Percentiles rank a stretch among this genome's conserved stretches.
Conservation (phyloP, 2,888 invertebrate genomes). For the Acanthacorydalis orientalis region DNA sequence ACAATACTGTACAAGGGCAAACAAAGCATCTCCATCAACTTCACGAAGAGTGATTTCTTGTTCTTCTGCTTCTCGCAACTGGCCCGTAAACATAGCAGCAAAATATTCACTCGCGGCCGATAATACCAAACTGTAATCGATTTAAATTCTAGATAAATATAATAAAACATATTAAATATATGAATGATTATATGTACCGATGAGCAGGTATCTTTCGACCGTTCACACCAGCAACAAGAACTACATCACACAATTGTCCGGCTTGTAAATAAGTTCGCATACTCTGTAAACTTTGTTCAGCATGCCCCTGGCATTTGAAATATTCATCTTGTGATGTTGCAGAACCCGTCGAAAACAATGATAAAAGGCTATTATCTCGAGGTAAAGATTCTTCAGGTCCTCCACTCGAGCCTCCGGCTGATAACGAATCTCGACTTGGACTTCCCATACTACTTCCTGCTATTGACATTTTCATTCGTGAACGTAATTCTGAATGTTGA, state of each 20-base stretch:
- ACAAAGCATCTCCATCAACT: constrained; percentile 73
- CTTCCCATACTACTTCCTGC: constrained; percentile 17
- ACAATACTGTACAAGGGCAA: constrained; percentile 74
- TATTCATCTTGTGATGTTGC: constrained; percentile 57
- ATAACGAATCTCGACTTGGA: constrained; percentile 21
- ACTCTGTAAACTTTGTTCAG: constrained; percentile 62
- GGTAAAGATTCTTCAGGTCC: constrained; percentile 39
- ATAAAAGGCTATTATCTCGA: constrained; percentile 47
- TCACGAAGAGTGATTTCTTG: constrained; percentile 70
- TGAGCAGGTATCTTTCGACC: constrained; percentile 35
- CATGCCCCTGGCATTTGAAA: constrained; percentile 61
- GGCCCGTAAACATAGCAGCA: constrained; percentile 87
- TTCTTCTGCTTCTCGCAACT: constrained; percentile 66
- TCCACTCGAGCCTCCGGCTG: constrained; percentile 16
- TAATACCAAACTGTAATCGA: constrained; percentile 52
- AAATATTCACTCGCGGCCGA: constrained; percentile 90
- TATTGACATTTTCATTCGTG: constrained; percentile 12
- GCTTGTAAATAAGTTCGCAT: constrained; percentile 70
- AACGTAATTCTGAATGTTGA: neutral
- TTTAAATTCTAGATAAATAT: neutral
- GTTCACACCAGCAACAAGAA: constrained; percentile 58
- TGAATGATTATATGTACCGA: constrained; percentile 17
- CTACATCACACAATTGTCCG: constrained; percentile 75
- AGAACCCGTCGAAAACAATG: constrained; percentile 38
- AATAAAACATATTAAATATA: neutral